A percentile compares a stretch with the other conserved stretches of the same genome.
Conservation (phyloP, 1,140 invertebrate genomes). For the Goniozus legneri region DNA sequence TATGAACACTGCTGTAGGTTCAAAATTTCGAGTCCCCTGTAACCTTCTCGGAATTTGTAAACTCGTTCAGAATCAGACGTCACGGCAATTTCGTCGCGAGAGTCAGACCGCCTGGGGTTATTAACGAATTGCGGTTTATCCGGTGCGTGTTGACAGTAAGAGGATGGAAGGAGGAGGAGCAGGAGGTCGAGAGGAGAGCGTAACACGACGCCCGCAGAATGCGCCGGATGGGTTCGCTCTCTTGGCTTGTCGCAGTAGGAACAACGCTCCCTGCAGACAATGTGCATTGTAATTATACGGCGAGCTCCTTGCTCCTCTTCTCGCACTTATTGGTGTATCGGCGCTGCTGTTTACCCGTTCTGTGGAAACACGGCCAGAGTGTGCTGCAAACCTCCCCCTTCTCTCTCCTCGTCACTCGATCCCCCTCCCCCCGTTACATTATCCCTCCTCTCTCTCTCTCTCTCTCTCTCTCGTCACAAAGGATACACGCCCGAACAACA, state of each 20-base stretch:
- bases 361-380: too few species aligned
- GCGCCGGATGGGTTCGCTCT: neutral
- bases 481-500: too few species aligned
- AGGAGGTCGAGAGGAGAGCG: neutral
- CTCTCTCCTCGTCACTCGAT: neutral
- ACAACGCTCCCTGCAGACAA: constrained; percentile 21
- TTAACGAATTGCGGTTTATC: too few species aligned
- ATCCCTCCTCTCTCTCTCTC: neutral
- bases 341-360: too few species aligned
- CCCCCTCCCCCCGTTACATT: neutral
- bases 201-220: neutral
- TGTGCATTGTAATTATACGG: constrained; percentile 38
- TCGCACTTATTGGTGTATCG: neutral
- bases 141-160: too few species aligned
- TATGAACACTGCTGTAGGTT: too few species aligned
- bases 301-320: neutral
- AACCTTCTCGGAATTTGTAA: too few species aligned
- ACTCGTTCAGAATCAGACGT: too few species aligned
- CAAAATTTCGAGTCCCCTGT: too few species aligned
- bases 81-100: too few species aligned
- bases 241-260: constrained; percentile 28
- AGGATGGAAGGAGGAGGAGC: neutral
- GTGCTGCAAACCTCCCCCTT: too few species aligned
- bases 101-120: too few species aligned
- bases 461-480: constrained; percentile 3